These are phyloP conservation scores for Hucho hucho DNA, from an alignment of 2,113 vertebrate genomes.

Conservation along the genomic window DNA sequence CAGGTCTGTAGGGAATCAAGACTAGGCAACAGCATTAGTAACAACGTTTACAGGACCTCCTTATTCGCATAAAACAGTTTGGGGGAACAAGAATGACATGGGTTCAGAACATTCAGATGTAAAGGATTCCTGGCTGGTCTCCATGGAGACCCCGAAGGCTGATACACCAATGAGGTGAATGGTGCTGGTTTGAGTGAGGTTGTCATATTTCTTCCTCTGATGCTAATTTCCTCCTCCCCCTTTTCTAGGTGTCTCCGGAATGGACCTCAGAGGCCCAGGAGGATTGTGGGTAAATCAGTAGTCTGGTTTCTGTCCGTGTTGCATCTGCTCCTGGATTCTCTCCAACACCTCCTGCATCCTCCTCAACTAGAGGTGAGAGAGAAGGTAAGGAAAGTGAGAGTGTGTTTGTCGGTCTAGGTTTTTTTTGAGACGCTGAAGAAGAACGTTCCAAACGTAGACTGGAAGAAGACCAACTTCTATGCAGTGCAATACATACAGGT, in stretches of 20 bases:
- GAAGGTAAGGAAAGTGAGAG: conserved; percentile 17
- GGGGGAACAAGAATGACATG: neutral
- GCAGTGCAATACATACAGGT: conserved; percentile 99
- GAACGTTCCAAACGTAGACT: conserved; percentile 95
- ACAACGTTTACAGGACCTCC: no score
- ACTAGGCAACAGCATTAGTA: neutral
- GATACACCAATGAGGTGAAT: neutral
- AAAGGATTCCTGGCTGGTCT: neutral
- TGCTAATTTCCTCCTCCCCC: neutral
- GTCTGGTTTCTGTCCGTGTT: conserved; percentile 47
- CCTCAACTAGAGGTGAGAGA: conserved; percentile 70
- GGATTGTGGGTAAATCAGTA: conserved; percentile 34
- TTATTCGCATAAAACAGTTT: neutral
- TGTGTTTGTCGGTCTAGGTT: no score
- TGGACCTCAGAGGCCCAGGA: neutral
- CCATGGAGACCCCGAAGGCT: neutral
- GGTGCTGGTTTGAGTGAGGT: neutral
- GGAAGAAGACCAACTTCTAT: conserved; percentile 98
- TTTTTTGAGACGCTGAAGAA: conserved; percentile 94
- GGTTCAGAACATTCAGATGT: neutral
- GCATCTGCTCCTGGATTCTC: conserved; percentile 91
- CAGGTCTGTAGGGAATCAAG: neutral
- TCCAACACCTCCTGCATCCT: conserved; percentile 91
- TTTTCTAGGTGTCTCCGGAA: neutral
- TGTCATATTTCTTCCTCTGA: neutral